Conservation (phyloP, 2,888 invertebrate genomes). For the Eurois occulta region DNA sequence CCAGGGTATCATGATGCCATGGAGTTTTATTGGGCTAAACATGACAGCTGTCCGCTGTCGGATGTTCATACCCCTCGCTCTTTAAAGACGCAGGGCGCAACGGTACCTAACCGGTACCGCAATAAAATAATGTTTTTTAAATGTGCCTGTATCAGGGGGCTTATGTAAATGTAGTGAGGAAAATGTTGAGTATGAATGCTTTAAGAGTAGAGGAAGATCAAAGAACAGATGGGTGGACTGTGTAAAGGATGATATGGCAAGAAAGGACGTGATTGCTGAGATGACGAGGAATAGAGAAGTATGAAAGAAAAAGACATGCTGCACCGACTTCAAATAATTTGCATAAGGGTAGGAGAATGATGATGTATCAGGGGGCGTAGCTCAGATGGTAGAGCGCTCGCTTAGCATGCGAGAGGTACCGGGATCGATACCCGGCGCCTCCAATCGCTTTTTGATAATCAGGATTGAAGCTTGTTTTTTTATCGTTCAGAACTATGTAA, state of each 20-base stretch:
- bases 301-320: too few species aligned
- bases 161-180: slow-evolving; percentile 67
- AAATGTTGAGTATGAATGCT: slow-evolving; percentile 42
- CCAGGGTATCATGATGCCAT: slow-evolving; percentile 38
- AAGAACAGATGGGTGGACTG: too few species aligned
- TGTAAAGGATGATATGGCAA: too few species aligned
- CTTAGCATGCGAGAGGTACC: slow-evolving; percentile 89
- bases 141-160: slow-evolving; percentile 49
- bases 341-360: too few species aligned
- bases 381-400: slow-evolving; percentile 87
- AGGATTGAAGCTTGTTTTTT: slow-evolving; percentile 53
- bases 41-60: slow-evolving; percentile 42
- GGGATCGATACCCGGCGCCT: slow-evolving; percentile 79
- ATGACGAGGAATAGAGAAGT: too few species aligned
- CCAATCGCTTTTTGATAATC: slow-evolving; percentile 9
- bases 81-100: background rate
- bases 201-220: too few species aligned
- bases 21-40: slow-evolving; percentile 23
- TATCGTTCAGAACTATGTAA: background rate
- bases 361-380: slow-evolving; percentile 53
- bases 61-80: slow-evolving; percentile 22
- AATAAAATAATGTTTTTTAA: background rate
- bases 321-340: too few species aligned
- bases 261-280: too few species aligned
- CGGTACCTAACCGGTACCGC: background rate